Base-by-base conservation (phyloP, 2,113 vertebrate genomes). In the Conger conger region DNA sequence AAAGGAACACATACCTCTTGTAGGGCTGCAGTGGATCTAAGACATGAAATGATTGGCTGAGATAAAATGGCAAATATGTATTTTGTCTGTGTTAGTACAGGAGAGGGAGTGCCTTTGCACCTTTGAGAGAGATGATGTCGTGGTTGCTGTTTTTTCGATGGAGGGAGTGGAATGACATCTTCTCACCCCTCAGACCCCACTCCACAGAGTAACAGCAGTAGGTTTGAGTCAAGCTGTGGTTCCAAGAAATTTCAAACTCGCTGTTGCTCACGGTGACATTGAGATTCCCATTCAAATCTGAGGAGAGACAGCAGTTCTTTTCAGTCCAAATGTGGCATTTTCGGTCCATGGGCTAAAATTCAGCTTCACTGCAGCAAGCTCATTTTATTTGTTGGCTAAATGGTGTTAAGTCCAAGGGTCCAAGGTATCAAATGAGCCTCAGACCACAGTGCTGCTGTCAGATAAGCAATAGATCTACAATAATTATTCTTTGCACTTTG, bases 161-260 rank as follows among this genome's bases (percentile, higher is more conserved):
- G 68, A 95, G 94, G 3, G 92, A 83, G 78, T 0, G 54, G 78
- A 84, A 36, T 0, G 0, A 6, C 0, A 73, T 15, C 33, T 80
- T 85, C 3, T 86, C 82, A 23, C 87, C 88, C 0, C 6, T 86
- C n/a, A 1, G 53, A 85, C 81, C 86, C 94, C 93, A 94, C 87
- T 95, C 95, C 40, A 88, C 91, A 15, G 87, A 91, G 4, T 87
- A 95, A 89, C 95, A 95, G 77, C 83, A 54, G 3, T 90, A 92
- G 0, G n/a, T 79, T 60, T 30, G 33, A 36, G 85, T 50, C 20
- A 90, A 42, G 2, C 86, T 30, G 4, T 78, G 60, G 40, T 36
- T 85, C 95, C 93, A 95, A 1, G 80, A 85, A 54, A 94, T 42
- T 0, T 78, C 88, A 3, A 95, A 91, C 15, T 88, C 91, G 0